Conservation (phyloP, 2,888 invertebrate genomes). For the Phanerotoma sp. region DNA sequence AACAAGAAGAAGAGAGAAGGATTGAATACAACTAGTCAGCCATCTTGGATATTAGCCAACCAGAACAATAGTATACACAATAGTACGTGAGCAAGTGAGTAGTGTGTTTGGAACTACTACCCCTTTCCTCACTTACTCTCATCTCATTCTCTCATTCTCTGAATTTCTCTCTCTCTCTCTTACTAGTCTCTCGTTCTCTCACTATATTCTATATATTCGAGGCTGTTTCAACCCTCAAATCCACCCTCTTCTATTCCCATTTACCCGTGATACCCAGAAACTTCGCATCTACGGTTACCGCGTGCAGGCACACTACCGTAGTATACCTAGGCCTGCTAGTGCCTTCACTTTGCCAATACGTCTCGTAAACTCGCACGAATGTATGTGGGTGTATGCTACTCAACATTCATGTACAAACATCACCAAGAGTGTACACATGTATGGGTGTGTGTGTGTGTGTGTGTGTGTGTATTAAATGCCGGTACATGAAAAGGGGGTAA, state of each 20-base stretch:
- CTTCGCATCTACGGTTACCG: slow-evolving; percentile 29
- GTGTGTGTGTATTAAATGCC: too few relatives aligned
- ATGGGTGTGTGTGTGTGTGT: too few relatives aligned
- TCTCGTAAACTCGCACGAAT: slow-evolving; percentile 2
- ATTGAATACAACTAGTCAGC: slow-evolving; percentile 52
- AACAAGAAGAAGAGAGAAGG: slow-evolving; percentile 18
- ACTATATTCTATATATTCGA: slow-evolving; percentile 27
- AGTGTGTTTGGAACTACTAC: slow-evolving; percentile 44
- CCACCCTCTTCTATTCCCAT: slow-evolving; percentile 1
- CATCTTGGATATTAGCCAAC: slow-evolving; percentile 58
- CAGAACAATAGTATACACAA: slow-evolving; percentile 57
- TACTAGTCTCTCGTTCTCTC: slow-evolving; percentile 26
- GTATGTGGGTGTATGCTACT: too few relatives aligned
- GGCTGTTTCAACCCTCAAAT: slow-evolving; percentile 18
- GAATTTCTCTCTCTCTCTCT: slow-evolving; percentile 25
- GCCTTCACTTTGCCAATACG: slow-evolving; percentile 20
- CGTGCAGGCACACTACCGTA: not conserved
- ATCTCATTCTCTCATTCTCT: slow-evolving; percentile 18
- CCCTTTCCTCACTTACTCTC: slow-evolving; percentile 19
- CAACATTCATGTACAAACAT: too few relatives aligned
- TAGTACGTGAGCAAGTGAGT: slow-evolving; percentile 51
- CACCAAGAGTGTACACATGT: slow-evolving; percentile 3
- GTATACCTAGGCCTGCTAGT: too few relatives aligned
- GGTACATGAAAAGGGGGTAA: too few relatives aligned
- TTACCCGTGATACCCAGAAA: slow-evolving; percentile 24